These are phyloP conservation scores for Eriosoma lanigerum DNA, from an alignment of 1,140 invertebrate genomes.

Conservation along the genomic window DNA sequence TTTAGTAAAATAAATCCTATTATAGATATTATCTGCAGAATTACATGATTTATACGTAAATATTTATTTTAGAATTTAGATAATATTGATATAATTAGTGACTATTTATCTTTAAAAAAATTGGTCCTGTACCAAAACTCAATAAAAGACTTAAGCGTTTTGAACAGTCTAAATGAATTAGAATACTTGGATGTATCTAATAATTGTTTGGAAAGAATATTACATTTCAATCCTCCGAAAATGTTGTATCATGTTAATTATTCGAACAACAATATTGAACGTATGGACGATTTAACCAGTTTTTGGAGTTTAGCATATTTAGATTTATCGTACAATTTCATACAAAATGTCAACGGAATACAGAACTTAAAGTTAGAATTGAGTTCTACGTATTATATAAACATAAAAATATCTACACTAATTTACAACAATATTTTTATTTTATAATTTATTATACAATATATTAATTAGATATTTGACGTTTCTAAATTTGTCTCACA, in stretches of 20 bases:
- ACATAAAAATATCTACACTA: too few relatives aligned
- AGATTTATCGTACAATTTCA: slow-evolving; percentile 12
- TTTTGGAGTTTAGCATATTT: slow-evolving; percentile 36
- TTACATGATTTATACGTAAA: background rate
- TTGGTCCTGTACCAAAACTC: background rate
- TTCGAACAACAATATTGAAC: slow-evolving; percentile 28
- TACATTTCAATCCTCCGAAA: slow-evolving; percentile 14
- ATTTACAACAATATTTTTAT: too few relatives aligned
- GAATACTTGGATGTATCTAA: slow-evolving; percentile 36
- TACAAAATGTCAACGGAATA: background rate
- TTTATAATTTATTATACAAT: too few relatives aligned
- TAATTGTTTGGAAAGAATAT: slow-evolving; percentile 3
- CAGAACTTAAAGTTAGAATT: slow-evolving; percentile 16
- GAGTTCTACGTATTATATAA: too few relatives aligned
- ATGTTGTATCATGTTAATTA: slow-evolving; percentile 1
- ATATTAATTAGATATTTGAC: slow-evolving; percentile 29
- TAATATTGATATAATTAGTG: background rate
- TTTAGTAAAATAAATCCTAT: background rate
- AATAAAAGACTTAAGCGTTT: background rate
- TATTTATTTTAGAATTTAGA: slow-evolving; percentile 20
- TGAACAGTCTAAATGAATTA: background rate
- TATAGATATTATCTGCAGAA: background rate
- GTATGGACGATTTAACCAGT: background rate
- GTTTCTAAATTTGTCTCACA: slow-evolving; percentile 37
- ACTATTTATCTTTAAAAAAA: slow-evolving; percentile 21